Base-by-base conservation (phyloP, 2,888 invertebrate species). In the Drosophila formosana region DNA sequence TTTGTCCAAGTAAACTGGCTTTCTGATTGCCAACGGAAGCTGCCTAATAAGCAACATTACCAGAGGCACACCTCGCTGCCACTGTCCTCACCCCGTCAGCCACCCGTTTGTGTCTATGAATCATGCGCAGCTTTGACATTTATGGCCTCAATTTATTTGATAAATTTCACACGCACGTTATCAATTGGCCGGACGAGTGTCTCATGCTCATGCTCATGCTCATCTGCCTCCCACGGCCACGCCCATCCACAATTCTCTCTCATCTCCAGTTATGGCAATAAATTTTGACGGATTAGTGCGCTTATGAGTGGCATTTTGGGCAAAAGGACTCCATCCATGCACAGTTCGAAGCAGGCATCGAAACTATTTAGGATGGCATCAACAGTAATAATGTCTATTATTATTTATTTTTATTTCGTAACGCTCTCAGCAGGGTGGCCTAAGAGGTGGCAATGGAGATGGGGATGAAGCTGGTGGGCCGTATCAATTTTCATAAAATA, bases 91-190 rank as follows among this genome's bases (percentile, higher is more conserved):
- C 45, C 39, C 45, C 5, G 6, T 30, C 9, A 9, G 9, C 32
- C 32, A 8, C 3, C 32, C 39, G 9, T 18, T 6, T 25, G 50
- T 55, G 58, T 79, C 67, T 67, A 88, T 85, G 85, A 88, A 85
- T 88, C 85, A 85, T 88, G 75, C 78, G 80, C 83, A 73, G 80
- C 85, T 89, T 74, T 83, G 90, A 88, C 88, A 90, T 88, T 88
- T 90, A 90, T 90, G 77, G 83, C 82, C 82, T 73, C 88, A 88
- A 88, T 88, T 88, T 89, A 90, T 88, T 90, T 88, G 90, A 90
- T 88, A 88, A 88, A 88, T 88, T 86, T 82, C 89, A 73, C 83
- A 85, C 85, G 89, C 85, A 89, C 89, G 89, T 89, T 89, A 85
- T 89, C 89, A 85, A 89, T 85, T 89, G 89, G 72, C 79, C 66